Percentiles rank a stretch among this genome's conserved stretches.
These are phyloP conservation scores for Calliopum simillimum DNA, from an alignment of 2,888 invertebrate species.

Conservation along the genomic window DNA sequence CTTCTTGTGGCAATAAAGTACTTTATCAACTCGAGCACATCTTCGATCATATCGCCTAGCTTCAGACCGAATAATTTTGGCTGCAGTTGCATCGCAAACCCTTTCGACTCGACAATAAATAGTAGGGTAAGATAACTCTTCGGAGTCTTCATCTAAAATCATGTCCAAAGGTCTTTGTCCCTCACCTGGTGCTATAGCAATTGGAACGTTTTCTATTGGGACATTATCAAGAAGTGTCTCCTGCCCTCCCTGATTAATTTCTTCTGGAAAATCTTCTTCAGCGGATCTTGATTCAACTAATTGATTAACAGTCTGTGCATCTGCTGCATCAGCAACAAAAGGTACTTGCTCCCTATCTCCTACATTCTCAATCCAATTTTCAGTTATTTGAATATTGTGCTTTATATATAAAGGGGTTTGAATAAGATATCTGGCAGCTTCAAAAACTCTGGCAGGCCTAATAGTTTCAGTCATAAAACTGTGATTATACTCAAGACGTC, in stretches of 20 bases:
- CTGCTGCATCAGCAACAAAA: no score
- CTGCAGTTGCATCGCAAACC: not conserved
- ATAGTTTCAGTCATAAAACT: slow-evolving; percentile 36
- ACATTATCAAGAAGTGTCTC: slow-evolving; percentile 42
- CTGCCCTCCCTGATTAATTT: slow-evolving; percentile 28
- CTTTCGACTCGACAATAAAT: slow-evolving; percentile 40
- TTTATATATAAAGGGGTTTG: slow-evolving; percentile 32
- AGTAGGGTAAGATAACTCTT: slow-evolving; percentile 38
- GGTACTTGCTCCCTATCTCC: slow-evolving; percentile 9
- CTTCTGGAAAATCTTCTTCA: not conserved
- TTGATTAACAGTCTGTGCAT: not conserved
- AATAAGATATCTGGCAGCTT: slow-evolving; percentile 30
- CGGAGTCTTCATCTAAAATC: slow-evolving; percentile 38
- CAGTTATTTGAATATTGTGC: slow-evolving; percentile 29
- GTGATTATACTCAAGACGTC: slow-evolving; percentile 33
- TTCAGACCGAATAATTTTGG: slow-evolving; percentile 37
- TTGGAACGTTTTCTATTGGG: slow-evolving; percentile 33
- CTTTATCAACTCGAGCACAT: slow-evolving; percentile 39
- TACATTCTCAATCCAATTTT: slow-evolving; percentile 30
- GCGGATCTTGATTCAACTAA: not conserved
- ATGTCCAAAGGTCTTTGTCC: no score
- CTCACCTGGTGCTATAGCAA: slow-evolving; percentile 40
- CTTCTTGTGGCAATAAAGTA: slow-evolving; percentile 39
- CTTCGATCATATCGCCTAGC: slow-evolving; percentile 39
- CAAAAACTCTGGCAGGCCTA: slow-evolving; percentile 31